Base-by-base conservation (phyloP, 1,140 invertebrate species). In the Augochlora pura region DNA sequence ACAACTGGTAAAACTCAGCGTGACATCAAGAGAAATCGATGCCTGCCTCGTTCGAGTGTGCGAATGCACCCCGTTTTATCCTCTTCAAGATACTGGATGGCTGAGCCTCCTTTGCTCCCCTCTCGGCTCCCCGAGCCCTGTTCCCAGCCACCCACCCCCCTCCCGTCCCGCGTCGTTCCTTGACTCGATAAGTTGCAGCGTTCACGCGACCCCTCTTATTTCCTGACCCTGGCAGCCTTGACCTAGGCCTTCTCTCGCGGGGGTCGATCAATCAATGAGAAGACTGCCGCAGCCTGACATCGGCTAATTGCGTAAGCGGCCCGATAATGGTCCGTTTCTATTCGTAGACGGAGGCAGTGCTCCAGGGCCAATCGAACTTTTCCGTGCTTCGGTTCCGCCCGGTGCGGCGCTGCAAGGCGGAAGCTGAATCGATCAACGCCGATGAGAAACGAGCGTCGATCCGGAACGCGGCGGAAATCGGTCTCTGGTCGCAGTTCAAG, bases 221-320 rank as follows among this genome's bases (percentile, higher is more conserved):
- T 84, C 82, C 80, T 86, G 85, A 90, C 86, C 88, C 78, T 80
- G 85, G 60, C 63, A 87, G 83, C 89, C 88, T 90, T 90, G 88
- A 90, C 88, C 89, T 85, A 89, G 88, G 84, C 82, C 83, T 83
- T 86, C 77, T 78, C 80, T 62, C 80, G 65, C 39, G 78, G 69
- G 57, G 81, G 79, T 82, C 84, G 83, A 90, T 90, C 87, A 84
- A 89, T 90, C 87, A 85, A 87, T 81, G 86, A 60, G 65, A 60
- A 73, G 78, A 74, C 71, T 73, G 75, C 57, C 52, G 46, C 83
- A 80, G 80, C 78, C 68, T 77, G 78, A 88, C 84, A 87, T 85
- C 74, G 78, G 82, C 83, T 84, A 87, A 90, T 87, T 79, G 78
- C 81, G 60, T 82, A 82, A 84, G 82, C 67, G 64, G 14, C 46